Conservation (phyloP, 2,888 invertebrate species). For the Blastobasis adustella region DNA sequence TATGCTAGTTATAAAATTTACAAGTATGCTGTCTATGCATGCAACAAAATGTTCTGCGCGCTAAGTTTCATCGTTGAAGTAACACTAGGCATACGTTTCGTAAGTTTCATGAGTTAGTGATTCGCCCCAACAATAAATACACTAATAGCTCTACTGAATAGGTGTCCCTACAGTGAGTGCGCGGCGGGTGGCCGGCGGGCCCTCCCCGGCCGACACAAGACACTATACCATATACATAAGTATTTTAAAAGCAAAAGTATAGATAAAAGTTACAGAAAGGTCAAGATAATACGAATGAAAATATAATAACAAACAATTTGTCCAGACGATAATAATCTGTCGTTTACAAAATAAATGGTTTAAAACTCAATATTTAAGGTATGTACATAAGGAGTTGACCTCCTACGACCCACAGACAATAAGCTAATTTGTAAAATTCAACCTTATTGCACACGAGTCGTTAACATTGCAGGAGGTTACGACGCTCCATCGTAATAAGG, state of each 20-base stretch:
- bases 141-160: conserved; percentile 60
- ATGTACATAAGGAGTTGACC: conserved; percentile 53
- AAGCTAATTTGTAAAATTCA: too few species aligned
- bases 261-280: conserved; percentile 25
- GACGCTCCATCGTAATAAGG: too few species aligned
- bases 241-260: conserved; percentile 31
- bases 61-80: conserved; percentile 55
- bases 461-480: too few species aligned
- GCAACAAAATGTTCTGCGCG: conserved; percentile 53
- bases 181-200: conserved; percentile 27
- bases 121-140: conserved; percentile 59
- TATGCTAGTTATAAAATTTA: conserved; percentile 71
- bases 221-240: conserved; percentile 8
- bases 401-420: too few species aligned
- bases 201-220: not conserved
- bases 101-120: conserved; percentile 49
- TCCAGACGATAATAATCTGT: conserved; percentile 59
- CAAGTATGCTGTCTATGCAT: conserved; percentile 61
- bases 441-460: too few species aligned
- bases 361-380: conserved; percentile 57
- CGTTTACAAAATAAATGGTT: conserved; percentile 50
- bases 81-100: conserved; percentile 56
- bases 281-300: conserved; percentile 31
- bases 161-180: conserved; percentile 40
- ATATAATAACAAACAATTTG: conserved; percentile 48